Base-by-base conservation (phyloP, 2,797 vertebrate species). In the Falco cherrug region DNA sequence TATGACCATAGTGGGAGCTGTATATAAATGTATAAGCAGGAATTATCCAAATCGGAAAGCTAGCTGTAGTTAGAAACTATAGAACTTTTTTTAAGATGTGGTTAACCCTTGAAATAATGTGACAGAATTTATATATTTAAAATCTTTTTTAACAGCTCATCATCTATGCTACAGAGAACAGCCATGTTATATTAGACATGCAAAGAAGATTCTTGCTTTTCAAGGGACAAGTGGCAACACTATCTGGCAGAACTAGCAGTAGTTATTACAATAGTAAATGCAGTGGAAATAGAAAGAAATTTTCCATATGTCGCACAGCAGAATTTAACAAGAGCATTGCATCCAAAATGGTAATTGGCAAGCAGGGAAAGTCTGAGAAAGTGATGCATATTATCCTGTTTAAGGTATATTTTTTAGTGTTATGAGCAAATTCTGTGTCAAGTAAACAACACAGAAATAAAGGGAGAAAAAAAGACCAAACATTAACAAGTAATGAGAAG, bases 201-300 rank as follows among this genome's bases (percentile, higher is more conserved):
- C 84, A 95, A 71, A 93, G 45, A 82, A 89, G 6, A 91, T 71
- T 69, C 28, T 73, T 93, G 69, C 22, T 77, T 95, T 93, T 94
- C 59, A 90, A 73, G 51, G 89, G 53, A 92, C 56, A 95, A 89
- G 71, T 92, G 67, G 50, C 74, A 90, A 88, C 29, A 60, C n/a
- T 94, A 19, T 76, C 41, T 94, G 59, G 35, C 61, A 97, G 73
- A 47, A 86, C 94, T 82, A 54, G n/a, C 39, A 81, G 75, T 76
- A 69, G 60, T 86, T 96, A 95, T 96, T 90, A 91, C 84, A 77
- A 88, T 21, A 87, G 60, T 67, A 94, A 96, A 97, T 89, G 41
- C 54, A 91, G 93, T 74, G 73, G 78, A 93, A 94, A 70, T n/a
- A 86, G 56, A 95, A 94, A 91, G 78, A 93, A 97, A 97, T 96